Conservation (phyloP, 2,113 vertebrate species). For the Pomatostomus ruficeps region DNA sequence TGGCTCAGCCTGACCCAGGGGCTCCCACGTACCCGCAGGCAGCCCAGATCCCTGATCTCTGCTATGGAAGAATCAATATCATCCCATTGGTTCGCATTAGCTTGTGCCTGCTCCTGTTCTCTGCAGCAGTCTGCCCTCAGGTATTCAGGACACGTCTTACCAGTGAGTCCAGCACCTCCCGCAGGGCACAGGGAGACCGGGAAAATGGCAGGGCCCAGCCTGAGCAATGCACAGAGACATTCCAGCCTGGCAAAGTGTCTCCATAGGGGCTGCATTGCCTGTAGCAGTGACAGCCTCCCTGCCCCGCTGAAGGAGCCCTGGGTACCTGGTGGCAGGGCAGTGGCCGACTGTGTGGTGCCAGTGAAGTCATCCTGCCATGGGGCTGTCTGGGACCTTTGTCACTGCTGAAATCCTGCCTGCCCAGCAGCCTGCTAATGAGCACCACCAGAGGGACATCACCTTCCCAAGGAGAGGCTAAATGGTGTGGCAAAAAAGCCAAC, state of each 20-base stretch:
- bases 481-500: neutral
- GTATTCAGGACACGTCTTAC: neutral
- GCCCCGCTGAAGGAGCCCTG: rapidly evolving
- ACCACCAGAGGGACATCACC: neutral
- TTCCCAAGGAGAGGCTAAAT: neutral
- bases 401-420: neutral
- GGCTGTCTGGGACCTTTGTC: neutral
- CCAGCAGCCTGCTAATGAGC: neutral
- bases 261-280: neutral
- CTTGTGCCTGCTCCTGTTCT: neutral
- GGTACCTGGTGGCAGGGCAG: neutral
- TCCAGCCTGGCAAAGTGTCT: neutral
- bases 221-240: neutral
- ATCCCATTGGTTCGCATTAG: rapidly evolving
- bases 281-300: neutral
- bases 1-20: neutral
- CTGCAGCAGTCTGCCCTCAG: neutral
- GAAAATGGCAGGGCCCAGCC: neutral
- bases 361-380: neutral
- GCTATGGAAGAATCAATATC: neutral
- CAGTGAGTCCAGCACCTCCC: neutral
- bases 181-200: neutral
- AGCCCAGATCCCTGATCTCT: neutral
- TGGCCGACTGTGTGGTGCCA: neutral
- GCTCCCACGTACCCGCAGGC: rapidly evolving